Base-by-base conservation (phyloP, 2,888 invertebrate species). In the Clistopyga incitator region DNA sequence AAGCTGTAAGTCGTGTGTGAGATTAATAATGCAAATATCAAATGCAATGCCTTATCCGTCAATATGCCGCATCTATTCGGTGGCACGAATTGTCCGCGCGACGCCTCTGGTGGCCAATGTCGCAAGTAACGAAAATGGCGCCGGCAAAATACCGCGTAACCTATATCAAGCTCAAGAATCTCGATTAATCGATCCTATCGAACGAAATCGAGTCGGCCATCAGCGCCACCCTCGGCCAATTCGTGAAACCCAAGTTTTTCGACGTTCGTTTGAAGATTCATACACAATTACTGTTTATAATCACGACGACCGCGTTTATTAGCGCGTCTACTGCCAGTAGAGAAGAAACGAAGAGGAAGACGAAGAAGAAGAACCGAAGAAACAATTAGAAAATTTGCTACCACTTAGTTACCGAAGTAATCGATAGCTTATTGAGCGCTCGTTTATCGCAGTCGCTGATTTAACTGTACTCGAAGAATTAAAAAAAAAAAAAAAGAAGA, bases 11-110 rank as follows among this genome's bases (percentile, higher is more conserved):
- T 74, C 56, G 59, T 45, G 82, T 47, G 71, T 68, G 70, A 82
- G 68, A 79, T 75, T 65, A 85, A 70, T 79, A 79, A 86, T 86
- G 83, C 82, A 81, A 85, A 88, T 88, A 89, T 90, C 88, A 90
- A 90, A 90, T 85, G 85, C 86, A 88, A 90, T 90, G 90, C 90
- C 90, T 91, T 90, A 90, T 88, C 86, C 86, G 86, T 90, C 85
- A 82, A 88, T 87, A 88, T 68, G 47, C 52, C 34, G 59, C 54
- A 34, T 75, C 13, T 47, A 29, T 61, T 29, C 45, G 59, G 47
- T 4, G 45, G 61, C 29, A 47, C 72, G 47, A 47, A 29, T 74
- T 74, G 45, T 74, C 61, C 11, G 29, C 23, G 42, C 70, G 54
- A 52, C 54, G 15, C n/a, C n/a, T 23, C 71, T 25, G 23, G 25